A percentile compares a stretch with the other conserved stretches of the same genome.
These are phyloP conservation scores for Camponotus pennsylvanicus DNA, from an alignment of 1,140 invertebrate species.

Conservation along the genomic window DNA sequence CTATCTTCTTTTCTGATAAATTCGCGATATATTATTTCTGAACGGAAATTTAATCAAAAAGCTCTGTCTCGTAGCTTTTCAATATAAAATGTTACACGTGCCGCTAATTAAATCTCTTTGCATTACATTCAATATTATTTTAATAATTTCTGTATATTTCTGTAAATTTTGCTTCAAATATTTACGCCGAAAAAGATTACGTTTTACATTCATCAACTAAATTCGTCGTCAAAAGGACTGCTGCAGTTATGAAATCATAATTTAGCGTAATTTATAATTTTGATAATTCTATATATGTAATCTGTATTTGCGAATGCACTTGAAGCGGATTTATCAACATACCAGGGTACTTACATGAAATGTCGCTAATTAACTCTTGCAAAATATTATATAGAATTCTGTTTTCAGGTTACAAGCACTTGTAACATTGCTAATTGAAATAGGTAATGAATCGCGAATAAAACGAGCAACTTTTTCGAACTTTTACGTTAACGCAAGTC, in stretches of 20 bases:
- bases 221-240: background rate
- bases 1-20: slow-evolving; percentile 2
- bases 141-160: background rate
- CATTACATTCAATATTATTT: slow-evolving; percentile 2
- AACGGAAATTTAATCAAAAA: background rate
- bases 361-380: slow-evolving; percentile 55
- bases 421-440: slow-evolving; percentile 62
- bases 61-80: background rate
- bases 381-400: slow-evolving; percentile 66
- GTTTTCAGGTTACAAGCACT: background rate
- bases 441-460: slow-evolving; percentile 65
- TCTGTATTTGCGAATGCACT: background rate
- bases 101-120: slow-evolving; percentile 13
- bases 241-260: slow-evolving; percentile 7
- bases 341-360: background rate
- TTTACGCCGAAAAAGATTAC: background rate
- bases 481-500: slow-evolving; percentile 16
- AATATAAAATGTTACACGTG: slow-evolving; percentile 4
- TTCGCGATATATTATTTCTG: slow-evolving; percentile 6
- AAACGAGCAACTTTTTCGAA: slow-evolving; percentile 57
- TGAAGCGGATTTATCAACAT: background rate
- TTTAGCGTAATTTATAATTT: background rate
- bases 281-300: background rate
- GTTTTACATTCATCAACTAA: slow-evolving; percentile 1
- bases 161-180: slow-evolving; percentile 1